phyloP scores from a whole-genome alignment of 1,140 invertebrate species.

The Penaeus vannamei region DNA sequence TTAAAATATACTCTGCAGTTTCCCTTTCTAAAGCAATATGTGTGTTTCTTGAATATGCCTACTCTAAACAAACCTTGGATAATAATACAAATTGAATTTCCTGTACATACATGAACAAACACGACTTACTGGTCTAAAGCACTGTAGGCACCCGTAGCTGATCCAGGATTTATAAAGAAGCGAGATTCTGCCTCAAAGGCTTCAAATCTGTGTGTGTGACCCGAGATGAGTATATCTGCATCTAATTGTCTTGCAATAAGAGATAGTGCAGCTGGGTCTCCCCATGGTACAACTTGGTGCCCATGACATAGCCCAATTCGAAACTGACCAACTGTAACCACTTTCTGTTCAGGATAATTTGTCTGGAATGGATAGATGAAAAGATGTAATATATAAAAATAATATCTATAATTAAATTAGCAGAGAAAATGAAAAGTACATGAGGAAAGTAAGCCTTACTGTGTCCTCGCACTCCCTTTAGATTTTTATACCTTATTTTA shows the following conservation, averaged over 20 bases:
- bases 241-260: conserved; percentile 96
- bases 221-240: conserved; percentile 98
- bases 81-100: too few relatives aligned
- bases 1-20: too few relatives aligned
- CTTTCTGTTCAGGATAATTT: conserved; percentile 98
- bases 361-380: conserved; percentile 45
- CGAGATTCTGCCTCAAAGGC: conserved; percentile 99
- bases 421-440: not conserved
- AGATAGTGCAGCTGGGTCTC: conserved; percentile 77
- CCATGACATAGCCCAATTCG: conserved; percentile 98
- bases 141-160: conserved; percentile 97
- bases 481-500: too few relatives aligned
- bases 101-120: not conserved
- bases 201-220: conserved; percentile 99
- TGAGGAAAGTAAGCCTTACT: too few relatives aligned
- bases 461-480: too few relatives aligned
- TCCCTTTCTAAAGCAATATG: too few relatives aligned
- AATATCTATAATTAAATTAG: not conserved
- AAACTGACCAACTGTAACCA: conserved; percentile 99
- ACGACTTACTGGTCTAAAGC: conserved; percentile 86
- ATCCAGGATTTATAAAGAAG: conserved; percentile 99
- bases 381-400: not conserved
- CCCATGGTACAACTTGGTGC: conserved; percentile 70
- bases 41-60: too few relatives aligned
- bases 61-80: too few relatives aligned